Evolutionary conservation across 2,888 invertebrate species (phyloP).

Genomic region (Drosophila kuntzei): DNA sequence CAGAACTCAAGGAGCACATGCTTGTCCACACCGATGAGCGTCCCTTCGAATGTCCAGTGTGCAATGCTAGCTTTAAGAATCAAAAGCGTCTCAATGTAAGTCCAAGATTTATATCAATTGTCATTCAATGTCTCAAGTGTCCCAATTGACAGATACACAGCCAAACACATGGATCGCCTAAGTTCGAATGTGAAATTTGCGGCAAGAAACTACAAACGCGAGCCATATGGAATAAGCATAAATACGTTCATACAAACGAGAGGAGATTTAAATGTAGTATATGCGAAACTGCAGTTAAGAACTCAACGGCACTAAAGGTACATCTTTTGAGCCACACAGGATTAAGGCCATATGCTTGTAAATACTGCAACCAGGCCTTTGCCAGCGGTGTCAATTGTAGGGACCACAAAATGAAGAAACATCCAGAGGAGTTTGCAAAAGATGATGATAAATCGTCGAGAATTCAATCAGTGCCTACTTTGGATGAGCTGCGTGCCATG

Average conservation of each 20-base stretch:
- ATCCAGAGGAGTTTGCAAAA: conserved; percentile 79
- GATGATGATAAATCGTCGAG: conserved; percentile 61
- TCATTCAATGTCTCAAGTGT: background rate
- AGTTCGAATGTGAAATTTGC: conserved; percentile 85
- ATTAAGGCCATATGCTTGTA: conserved; percentile 83
- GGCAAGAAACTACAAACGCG: conserved; percentile 85
- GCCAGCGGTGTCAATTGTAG: conserved; percentile 84
- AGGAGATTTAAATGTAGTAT: conserved; percentile 83
- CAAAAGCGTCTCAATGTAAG: conserved; percentile 78
- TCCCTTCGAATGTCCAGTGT: conserved; percentile 85
- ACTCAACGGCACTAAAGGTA: conserved; percentile 84
- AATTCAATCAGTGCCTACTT: conserved; percentile 80
- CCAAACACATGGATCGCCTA: conserved; percentile 85
- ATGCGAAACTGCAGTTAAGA: conserved; percentile 82
- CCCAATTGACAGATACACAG: conserved; percentile 81
- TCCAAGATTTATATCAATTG: background rate
- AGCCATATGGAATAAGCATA: conserved; percentile 85
- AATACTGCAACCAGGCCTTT: conserved; percentile 84
- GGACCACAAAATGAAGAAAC: conserved; percentile 83
- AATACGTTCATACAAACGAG: conserved; percentile 83
- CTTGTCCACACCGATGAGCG: conserved; percentile 86
- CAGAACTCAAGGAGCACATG: conserved; percentile 86
- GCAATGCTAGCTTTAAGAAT: conserved; percentile 83
- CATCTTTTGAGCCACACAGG: conserved; percentile 84
- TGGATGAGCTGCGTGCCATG: conserved; percentile 83